These are phyloP conservation scores for Phalloptychus januarius DNA, from an alignment of 2,797 vertebrate species.

Conservation along the genomic window DNA sequence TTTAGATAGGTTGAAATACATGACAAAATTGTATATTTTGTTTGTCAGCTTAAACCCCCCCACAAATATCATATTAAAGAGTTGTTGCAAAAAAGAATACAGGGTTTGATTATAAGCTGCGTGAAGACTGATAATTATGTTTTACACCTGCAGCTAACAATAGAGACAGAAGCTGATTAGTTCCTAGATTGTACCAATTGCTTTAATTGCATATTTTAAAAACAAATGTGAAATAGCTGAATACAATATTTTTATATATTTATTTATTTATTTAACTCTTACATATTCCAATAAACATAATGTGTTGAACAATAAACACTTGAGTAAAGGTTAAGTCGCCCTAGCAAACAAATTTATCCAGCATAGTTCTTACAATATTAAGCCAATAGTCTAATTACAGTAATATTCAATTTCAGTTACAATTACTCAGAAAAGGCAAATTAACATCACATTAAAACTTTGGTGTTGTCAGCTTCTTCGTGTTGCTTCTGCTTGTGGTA, in stretches of 20 bases:
- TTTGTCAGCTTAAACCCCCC: background rate
- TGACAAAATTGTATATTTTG: background rate
- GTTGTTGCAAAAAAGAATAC: background rate
- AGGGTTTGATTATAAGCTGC: background rate
- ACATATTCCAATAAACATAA: background rate
- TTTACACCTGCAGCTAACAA: background rate
- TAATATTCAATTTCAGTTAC: background rate
- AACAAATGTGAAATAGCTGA: background rate
- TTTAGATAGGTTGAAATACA: too few relatives aligned
- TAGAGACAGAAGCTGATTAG: background rate
- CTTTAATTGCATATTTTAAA: background rate
- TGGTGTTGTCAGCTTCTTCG: background rate
- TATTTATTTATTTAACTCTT: background rate
- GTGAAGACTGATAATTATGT: background rate
- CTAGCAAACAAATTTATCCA: background rate
- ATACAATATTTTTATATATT: background rate
- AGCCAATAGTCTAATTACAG: background rate
- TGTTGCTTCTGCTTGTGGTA: background rate
- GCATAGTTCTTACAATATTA: background rate
- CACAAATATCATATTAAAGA: background rate
- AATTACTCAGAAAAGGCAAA: background rate
- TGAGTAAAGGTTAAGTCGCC: background rate
- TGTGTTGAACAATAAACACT: background rate
- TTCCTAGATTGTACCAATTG: background rate
- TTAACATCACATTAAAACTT: background rate